Conservation (phyloP, 2,113 vertebrate species). For the Vidua macroura region DNA sequence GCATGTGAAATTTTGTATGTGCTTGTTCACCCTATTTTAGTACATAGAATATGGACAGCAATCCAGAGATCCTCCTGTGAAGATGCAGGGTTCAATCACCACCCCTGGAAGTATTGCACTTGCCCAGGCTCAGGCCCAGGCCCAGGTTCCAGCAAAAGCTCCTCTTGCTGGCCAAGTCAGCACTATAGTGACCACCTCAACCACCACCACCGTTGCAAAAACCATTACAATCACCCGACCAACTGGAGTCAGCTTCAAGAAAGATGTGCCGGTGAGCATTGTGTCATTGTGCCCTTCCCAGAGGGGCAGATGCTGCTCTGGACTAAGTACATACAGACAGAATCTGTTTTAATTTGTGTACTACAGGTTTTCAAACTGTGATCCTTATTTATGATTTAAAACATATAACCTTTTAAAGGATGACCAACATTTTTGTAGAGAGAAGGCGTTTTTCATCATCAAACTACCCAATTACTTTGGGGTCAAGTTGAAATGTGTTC, state of each 20-base stretch:
- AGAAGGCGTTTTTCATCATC: background rate
- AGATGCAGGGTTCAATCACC: conserved; percentile 99
- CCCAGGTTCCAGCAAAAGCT: conserved; percentile 87
- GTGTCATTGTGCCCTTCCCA: background rate
- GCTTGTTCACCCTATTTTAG: conserved; percentile 63
- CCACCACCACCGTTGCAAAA: conserved; percentile 92
- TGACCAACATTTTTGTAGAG: fast-evolving
- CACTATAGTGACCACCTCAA: conserved; percentile 93
- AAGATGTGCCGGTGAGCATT: conserved; percentile 93
- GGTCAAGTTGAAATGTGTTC: background rate
- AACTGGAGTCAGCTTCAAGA: conserved; percentile 94
- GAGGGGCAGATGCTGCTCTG: background rate
- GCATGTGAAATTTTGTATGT: background rate
- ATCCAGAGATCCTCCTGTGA: conserved; percentile 98
- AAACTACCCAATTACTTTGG: background rate
- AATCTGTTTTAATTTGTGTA: background rate
- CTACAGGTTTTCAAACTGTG: background rate
- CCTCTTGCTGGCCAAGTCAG: conserved; percentile 89
- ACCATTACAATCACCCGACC: conserved; percentile 94
- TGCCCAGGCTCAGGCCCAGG: conserved; percentile 90
- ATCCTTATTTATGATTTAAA: background rate
- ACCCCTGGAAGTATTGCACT: conserved; percentile 92
- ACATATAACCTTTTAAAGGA: background rate
- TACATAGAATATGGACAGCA: conserved; percentile 99
- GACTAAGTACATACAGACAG: background rate